phyloP scores from a whole-genome alignment of 37 sponge, comb jelly and placozoan genomes.

The Hormiphora californensis region DNA sequence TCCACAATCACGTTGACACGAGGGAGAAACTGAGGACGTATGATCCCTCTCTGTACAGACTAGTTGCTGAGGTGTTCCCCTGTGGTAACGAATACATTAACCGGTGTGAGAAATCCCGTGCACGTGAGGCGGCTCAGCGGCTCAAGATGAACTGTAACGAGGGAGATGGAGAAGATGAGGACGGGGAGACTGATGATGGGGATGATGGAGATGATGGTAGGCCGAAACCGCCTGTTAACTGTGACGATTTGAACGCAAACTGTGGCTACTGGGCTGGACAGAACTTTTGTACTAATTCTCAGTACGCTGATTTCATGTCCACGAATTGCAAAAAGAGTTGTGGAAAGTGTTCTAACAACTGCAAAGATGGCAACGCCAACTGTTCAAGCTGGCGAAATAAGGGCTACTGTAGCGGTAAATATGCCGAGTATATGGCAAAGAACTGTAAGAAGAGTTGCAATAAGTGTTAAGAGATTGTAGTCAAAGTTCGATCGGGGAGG shows the following conservation, averaged over 20 bases:
- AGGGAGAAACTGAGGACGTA: background rate
- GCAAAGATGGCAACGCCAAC: too few relatives aligned
- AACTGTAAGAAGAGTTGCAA: too few relatives aligned
- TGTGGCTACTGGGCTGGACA: background rate
- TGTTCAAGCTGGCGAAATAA: too few relatives aligned
- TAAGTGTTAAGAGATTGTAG: too few relatives aligned
- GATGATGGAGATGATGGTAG: background rate
- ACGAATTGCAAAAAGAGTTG: background rate
- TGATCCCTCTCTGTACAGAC: background rate
- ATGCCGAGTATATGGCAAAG: too few relatives aligned
- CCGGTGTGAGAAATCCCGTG: background rate
- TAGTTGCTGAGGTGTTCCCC: background rate
- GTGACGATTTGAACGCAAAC: background rate
- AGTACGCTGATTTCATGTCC: background rate
- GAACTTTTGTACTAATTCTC: background rate
- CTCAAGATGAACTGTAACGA: conserved; percentile 38
- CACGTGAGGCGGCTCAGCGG: background rate
- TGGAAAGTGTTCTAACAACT: too few relatives aligned
- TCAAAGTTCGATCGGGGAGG: too few relatives aligned
- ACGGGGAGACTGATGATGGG: background rate
- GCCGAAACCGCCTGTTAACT: background rate
- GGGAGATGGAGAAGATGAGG: background rate
- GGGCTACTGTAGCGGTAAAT: too few relatives aligned
- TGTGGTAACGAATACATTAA: conserved; percentile 3
- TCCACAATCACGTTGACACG: conserved; percentile 47